These are phyloP conservation scores for Oryzias melastigma DNA, from an alignment of 2,113 vertebrate species.

Conservation along the genomic window DNA sequence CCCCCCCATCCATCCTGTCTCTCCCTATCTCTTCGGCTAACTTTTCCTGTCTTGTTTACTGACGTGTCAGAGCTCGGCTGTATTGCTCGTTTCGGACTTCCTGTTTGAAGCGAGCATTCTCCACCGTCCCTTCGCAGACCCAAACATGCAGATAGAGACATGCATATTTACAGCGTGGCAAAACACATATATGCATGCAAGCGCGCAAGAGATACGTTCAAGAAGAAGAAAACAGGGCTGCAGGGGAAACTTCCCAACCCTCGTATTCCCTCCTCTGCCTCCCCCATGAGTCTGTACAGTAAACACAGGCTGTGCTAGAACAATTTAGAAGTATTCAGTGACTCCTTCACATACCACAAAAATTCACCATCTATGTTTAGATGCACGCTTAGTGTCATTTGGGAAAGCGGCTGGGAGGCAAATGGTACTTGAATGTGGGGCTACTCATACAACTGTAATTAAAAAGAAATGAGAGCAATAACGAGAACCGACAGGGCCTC, in stretches of 20 bases:
- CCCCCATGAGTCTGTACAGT: slow-evolving; percentile 16
- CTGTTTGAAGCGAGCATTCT: slow-evolving; percentile 7
- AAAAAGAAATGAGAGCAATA: slow-evolving; percentile 60
- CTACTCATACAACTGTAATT: slow-evolving; percentile 57
- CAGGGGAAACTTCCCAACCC: slow-evolving; percentile 8
- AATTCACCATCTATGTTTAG: slow-evolving; percentile 51
- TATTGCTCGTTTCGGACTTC: slow-evolving; percentile 32
- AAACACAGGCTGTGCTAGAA: slow-evolving; percentile 32
- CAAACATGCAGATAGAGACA: background rate
- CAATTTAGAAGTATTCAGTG: slow-evolving; percentile 3
- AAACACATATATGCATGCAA: slow-evolving; percentile 9
- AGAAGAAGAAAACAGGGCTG: slow-evolving; percentile 11
- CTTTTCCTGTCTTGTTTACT: slow-evolving; percentile 55
- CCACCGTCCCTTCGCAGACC: background rate
- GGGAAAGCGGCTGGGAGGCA: slow-evolving; percentile 22
- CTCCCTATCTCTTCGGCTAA: slow-evolving; percentile 35
- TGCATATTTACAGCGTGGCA: background rate
- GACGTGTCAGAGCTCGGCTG: slow-evolving; percentile 52
- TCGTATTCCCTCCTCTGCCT: slow-evolving; percentile 10
- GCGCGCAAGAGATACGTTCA: background rate
- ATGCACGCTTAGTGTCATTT: slow-evolving; percentile 40
- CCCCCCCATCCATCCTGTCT: slow-evolving; percentile 3
- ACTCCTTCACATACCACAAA: slow-evolving; percentile 44
- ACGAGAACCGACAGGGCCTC: slow-evolving; percentile 55
- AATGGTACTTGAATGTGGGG: slow-evolving; percentile 32